phyloP scores from a whole-genome alignment of 2,113 vertebrate genomes.

The Tachuris rubrigastra region DNA sequence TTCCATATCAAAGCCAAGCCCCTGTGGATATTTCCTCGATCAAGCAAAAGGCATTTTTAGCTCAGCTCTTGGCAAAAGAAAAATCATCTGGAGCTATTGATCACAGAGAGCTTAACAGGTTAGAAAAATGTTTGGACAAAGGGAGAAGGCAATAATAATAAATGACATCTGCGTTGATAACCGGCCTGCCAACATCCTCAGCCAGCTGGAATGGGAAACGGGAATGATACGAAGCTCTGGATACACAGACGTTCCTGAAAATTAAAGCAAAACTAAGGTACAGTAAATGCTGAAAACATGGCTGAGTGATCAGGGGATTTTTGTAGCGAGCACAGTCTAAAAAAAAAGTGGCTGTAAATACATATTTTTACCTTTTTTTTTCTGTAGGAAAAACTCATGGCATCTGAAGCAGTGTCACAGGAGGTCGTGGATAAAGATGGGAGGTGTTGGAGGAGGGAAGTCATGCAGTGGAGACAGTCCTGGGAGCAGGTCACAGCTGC shows the following conservation, averaged over 20 bases:
- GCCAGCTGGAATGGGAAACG: slow-evolving; percentile 1
- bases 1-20: background rate
- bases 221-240: background rate
- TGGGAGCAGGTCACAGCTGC: too few species aligned
- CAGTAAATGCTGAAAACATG: background rate
- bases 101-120: slow-evolving; percentile 9
- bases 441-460: background rate
- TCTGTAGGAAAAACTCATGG: background rate
- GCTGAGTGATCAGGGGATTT: background rate
- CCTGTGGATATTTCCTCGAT: background rate
- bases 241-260: background rate
- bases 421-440: background rate
- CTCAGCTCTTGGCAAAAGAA: slow-evolving; percentile 32
- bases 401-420: fast-evolving
- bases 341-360: background rate
- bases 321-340: background rate
- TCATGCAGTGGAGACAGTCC: background rate
- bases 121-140: slow-evolving; percentile 46
- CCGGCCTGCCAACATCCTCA: background rate
- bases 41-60: background rate
- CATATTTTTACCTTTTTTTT: background rate
- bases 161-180: slow-evolving; percentile 16
- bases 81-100: background rate
- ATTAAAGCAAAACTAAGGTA: background rate
- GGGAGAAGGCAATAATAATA: slow-evolving; percentile 17